Conservation (phyloP, 2,888 invertebrate species). For the Hirtodrosophila alboralis region DNA sequence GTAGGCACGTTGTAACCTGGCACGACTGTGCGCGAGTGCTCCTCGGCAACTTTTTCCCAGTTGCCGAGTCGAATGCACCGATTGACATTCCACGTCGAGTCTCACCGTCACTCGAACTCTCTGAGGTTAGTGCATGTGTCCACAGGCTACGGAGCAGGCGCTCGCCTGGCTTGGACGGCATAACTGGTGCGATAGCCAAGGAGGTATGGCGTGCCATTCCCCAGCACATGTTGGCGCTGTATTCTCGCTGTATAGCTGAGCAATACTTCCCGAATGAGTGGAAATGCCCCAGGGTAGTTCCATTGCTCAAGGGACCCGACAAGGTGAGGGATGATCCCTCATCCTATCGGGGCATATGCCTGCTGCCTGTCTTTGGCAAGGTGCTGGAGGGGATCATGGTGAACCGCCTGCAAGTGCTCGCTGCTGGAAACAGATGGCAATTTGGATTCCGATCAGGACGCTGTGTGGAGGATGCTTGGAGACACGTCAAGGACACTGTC, state of each 20-base stretch:
- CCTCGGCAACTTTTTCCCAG: constrained; percentile 17
- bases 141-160: constrained; percentile 23
- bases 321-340: constrained; percentile 20
- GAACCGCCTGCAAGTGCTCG: constrained; percentile 9
- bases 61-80: constrained; percentile 8
- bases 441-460: constrained; percentile 27
- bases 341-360: constrained; percentile 28
- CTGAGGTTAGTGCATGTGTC: constrained; percentile 9
- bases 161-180: constrained; percentile 26
- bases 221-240: constrained; percentile 12
- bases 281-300: constrained; percentile 14
- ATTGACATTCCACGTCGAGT: not conserved
- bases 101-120: not conserved
- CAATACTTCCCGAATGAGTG: constrained; percentile 14
- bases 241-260: constrained; percentile 5
- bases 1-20: constrained; percentile 15
- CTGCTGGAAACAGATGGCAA: constrained; percentile 20
- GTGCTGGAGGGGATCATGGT: constrained; percentile 31
- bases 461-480: constrained; percentile 31
- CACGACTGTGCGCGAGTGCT: constrained; percentile 20
- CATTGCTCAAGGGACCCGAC: constrained; percentile 18
- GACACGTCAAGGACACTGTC: constrained; percentile 11
- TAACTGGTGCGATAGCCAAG: constrained; percentile 23
- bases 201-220: constrained; percentile 20
- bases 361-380: constrained; percentile 31